Conservation (phyloP, 2,113 vertebrate genomes). For the Chaetorhynchus papuensis region DNA sequence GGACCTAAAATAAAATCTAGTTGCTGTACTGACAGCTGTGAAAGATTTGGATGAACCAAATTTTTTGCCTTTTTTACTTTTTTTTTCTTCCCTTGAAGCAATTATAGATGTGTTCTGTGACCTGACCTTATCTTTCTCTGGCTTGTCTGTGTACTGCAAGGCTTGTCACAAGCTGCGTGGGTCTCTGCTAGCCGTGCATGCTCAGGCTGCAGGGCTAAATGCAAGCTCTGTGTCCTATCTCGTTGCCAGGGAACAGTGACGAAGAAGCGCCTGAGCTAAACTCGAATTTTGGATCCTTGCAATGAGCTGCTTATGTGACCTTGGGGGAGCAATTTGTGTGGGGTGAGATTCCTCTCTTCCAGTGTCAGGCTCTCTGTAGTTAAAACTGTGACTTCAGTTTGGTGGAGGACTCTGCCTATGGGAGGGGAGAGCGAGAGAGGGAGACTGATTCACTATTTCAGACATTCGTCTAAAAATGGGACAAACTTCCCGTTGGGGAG, state of each 20-base stretch:
- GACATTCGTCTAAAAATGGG: background rate
- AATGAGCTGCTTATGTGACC: background rate
- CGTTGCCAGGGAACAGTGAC: conserved; percentile 4
- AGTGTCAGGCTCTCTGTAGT: background rate
- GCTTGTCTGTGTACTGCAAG: background rate
- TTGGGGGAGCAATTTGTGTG: background rate
- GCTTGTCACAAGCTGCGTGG: background rate
- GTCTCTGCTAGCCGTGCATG: background rate
- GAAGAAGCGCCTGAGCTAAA: background rate
- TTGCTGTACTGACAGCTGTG: background rate
- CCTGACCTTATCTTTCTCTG: background rate
- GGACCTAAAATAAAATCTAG: background rate
- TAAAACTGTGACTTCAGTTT: background rate
- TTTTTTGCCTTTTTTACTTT: background rate
- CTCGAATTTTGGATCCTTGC: background rate
- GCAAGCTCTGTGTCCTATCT: background rate
- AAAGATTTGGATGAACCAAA: background rate
- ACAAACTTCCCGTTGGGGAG: background rate
- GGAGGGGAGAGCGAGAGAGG: background rate
- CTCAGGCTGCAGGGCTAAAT: background rate
- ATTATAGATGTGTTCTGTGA: background rate
- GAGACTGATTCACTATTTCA: background rate
- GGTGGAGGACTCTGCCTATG: background rate
- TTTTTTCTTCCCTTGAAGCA: background rate
- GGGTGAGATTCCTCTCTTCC: background rate